These are phyloP conservation scores for Lucinisca nassula DNA, from an alignment of 2,888 invertebrate species.

Conservation along the genomic window DNA sequence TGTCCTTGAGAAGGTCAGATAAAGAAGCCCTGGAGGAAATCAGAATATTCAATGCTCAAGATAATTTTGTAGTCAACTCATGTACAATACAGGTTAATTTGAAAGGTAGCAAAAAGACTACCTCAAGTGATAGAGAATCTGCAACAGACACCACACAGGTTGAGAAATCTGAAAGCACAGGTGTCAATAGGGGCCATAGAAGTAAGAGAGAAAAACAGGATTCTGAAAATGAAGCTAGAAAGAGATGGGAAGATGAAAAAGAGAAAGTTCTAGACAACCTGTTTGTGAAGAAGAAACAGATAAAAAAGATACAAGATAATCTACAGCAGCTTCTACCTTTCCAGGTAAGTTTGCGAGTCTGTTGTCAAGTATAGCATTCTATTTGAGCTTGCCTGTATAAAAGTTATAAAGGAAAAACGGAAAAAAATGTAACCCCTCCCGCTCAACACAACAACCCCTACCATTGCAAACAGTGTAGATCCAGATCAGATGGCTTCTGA, in stretches of 20 bases:
- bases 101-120: not conserved
- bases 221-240: not conserved
- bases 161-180: too few species aligned
- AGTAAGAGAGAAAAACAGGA: too few species aligned
- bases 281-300: conserved; percentile 32
- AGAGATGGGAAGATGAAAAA: not conserved
- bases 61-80: conserved; percentile 78
- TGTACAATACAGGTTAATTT: conserved; percentile 63
- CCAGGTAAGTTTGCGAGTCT: conserved; percentile 49
- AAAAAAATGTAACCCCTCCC: too few species aligned
- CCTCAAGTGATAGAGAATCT: not conserved
- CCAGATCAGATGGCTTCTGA: too few species aligned
- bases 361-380: too few species aligned
- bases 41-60: conserved; percentile 75
- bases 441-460: too few species aligned
- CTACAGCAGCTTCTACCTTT: conserved; percentile 65
- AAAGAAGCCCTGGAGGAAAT: conserved; percentile 63
- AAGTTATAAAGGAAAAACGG: too few species aligned
- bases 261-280: not conserved
- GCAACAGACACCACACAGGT: too few species aligned
- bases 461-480: too few species aligned
- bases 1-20: conserved; percentile 68
- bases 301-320: conserved; percentile 32
- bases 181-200: too few species aligned
- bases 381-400: too few species aligned